phyloP scores from a whole-genome alignment of 2,888 invertebrate genomes.

The Trissolcus brochymenae region DNA sequence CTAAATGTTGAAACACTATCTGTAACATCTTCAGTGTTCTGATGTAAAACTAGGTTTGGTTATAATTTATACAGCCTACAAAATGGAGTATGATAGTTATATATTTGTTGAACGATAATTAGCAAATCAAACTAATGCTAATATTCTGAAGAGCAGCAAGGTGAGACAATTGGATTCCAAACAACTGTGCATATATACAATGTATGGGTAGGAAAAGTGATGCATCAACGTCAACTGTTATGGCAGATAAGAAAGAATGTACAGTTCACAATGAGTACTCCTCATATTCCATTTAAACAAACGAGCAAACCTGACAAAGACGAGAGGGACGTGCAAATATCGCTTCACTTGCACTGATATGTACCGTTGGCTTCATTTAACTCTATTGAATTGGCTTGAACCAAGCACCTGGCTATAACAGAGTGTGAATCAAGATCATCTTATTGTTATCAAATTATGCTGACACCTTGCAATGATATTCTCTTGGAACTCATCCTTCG shows the following conservation, averaged over 20 bases:
- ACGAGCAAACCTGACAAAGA: conserved; percentile 32
- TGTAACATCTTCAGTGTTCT: no score
- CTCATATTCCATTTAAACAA: conserved; percentile 50
- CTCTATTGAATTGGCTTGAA: conserved; percentile 2
- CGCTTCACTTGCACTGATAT: conserved; percentile 9
- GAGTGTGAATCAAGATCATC: conserved; percentile 1
- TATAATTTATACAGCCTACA: no score
- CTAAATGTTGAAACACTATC: no score
- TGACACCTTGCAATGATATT: not conserved
- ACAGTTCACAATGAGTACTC: conserved; percentile 44
- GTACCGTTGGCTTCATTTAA: conserved; percentile 14
- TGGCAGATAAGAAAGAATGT: conserved; percentile 48
- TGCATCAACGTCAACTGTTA: conserved; percentile 49
- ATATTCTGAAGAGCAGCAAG: conserved; percentile 22
- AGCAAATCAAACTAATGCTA: conserved; percentile 14
- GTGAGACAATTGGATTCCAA: conserved; percentile 36
- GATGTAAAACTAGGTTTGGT: no score
- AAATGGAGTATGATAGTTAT: not conserved
- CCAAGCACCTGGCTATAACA: not conserved
- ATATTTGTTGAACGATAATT: conserved; percentile 18
- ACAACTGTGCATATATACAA: conserved; percentile 16
- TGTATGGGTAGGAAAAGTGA: conserved; percentile 35
- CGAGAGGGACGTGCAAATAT: conserved; percentile 29
- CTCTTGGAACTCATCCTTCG: no score
- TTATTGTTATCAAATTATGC: conserved; percentile 1